phyloP scores from a whole-genome alignment of 2,888 invertebrate genomes.

The Eristalis arbustorum region DNA sequence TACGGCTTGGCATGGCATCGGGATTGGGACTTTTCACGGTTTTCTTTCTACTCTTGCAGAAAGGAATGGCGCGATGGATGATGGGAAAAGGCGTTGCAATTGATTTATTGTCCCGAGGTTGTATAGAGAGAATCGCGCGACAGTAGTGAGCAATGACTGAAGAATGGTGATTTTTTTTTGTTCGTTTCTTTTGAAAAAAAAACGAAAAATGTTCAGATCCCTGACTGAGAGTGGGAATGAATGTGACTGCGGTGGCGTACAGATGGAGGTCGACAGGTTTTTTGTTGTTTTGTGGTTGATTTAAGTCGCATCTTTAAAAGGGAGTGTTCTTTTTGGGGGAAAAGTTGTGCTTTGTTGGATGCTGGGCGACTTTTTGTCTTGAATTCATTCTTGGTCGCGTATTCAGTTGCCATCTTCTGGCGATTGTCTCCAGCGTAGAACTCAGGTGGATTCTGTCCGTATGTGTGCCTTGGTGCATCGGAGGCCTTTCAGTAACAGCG shows the following conservation, averaged over 20 bases:
- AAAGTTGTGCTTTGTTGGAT: no score
- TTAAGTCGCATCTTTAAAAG: not conserved
- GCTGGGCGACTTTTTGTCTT: no score
- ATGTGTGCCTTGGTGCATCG: no score
- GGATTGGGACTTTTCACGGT: slow-evolving; percentile 49
- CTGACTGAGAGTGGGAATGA: slow-evolving; percentile 1
- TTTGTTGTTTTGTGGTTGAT: not conserved
- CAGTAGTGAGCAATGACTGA: slow-evolving; percentile 25
- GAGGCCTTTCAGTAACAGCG: no score
- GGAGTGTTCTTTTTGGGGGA: not conserved
- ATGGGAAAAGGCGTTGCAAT: slow-evolving; percentile 58
- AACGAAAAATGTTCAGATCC: slow-evolving; percentile 35
- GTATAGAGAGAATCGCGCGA: slow-evolving; percentile 22
- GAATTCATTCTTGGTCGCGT: no score
- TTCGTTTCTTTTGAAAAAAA: slow-evolving; percentile 41
- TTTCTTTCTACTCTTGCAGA: slow-evolving; percentile 35
- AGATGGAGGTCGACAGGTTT: not conserved
- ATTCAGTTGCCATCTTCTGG: no score
- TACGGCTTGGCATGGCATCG: not conserved
- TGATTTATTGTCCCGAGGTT: slow-evolving; percentile 69
- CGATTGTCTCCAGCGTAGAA: no score
- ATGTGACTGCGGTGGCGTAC: not conserved
- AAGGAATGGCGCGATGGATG: not conserved
- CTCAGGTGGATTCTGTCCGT: no score
- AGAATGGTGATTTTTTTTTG: slow-evolving; percentile 48